Evolutionary conservation across 2,888 invertebrate genomes (phyloP), one percentile per base, ranked within the genome.

Genomic region (Eubasilissa splendida): DNA sequence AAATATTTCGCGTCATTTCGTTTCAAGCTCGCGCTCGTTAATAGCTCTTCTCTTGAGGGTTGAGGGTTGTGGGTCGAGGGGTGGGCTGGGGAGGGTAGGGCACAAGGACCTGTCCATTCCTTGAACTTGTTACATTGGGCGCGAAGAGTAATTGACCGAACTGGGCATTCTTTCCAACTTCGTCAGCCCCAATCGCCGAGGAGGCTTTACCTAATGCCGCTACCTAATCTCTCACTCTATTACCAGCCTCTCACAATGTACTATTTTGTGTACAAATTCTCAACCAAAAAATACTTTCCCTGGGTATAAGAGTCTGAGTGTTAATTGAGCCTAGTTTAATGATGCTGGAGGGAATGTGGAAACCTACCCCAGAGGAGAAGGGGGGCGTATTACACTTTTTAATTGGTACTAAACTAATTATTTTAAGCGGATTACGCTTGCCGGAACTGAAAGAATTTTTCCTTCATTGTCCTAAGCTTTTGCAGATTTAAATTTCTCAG

Each of bases 361-460:
- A 50, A 50, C n/a, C 50, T 50, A 50, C n/a, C 50, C 68, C 50
- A 50, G 14, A 12, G 12, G 50, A 22, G 22, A 7, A 50, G n/a
- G 52, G 52, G 50, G 68, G 68, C 5, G 33, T 42, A 42, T 42
- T 42, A 42, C n/a, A 50, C n/a, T 42, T 68, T 68, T 68, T 68
- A 68, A 68, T 68, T 50, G 68, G 50, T 68, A 50, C 14, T 50
- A 68, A n/a, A 68, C 42, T 68, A 68, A 68, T 68, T 68, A 68
- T 68, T 68, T 68, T 68, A 68, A 50, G 68, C 68, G 52, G 68
- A 68, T 68, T 68, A 68, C 68, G 14, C 7, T n/a, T 68, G 68
- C 50, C 68, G 68, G 50, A 68, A 50, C n/a, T 50, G n/a, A 68
- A 68, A 50, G 33, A 50, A 50, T 50, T 68, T 12, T 50, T 63